Evolutionary conservation across 2,113 vertebrate genomes (phyloP).

Genomic region (Saccopteryx bilineata): DNA sequence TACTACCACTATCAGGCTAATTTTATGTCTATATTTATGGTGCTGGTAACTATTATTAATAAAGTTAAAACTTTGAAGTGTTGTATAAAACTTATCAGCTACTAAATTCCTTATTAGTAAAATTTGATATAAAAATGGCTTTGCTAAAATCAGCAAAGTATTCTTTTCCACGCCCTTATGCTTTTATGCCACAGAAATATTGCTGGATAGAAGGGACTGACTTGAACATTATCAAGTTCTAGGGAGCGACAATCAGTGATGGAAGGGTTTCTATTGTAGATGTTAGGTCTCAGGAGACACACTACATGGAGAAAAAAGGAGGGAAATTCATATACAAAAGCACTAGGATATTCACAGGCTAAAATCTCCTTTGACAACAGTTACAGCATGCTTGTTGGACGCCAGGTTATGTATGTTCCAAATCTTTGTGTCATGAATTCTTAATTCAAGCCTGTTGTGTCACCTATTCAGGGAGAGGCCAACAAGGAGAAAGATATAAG

Average conservation of each 20-base stretch:
- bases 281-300: neutral
- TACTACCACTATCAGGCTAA: too few species aligned
- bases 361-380: neutral
- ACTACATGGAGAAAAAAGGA: neutral
- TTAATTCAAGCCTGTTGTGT: neutral
- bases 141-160: constrained; percentile 36
- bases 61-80: neutral
- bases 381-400: neutral
- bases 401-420: neutral
- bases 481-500: neutral
- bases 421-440: neutral
- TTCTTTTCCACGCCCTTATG: neutral
- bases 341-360: neutral
- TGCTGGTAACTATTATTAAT: too few species aligned
- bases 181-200: constrained; percentile 2
- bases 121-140: neutral
- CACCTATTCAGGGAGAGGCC: neutral
- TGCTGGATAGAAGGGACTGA: neutral
- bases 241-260: neutral
- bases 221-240: constrained; percentile 1
- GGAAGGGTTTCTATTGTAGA: neutral
- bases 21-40: too few species aligned
- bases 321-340: neutral
- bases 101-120: neutral
- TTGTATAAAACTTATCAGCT: constrained; percentile 28